These are phyloP conservation scores for Chalcis sispes DNA, from an alignment of 2,888 invertebrate genomes.

Conservation along the genomic window DNA sequence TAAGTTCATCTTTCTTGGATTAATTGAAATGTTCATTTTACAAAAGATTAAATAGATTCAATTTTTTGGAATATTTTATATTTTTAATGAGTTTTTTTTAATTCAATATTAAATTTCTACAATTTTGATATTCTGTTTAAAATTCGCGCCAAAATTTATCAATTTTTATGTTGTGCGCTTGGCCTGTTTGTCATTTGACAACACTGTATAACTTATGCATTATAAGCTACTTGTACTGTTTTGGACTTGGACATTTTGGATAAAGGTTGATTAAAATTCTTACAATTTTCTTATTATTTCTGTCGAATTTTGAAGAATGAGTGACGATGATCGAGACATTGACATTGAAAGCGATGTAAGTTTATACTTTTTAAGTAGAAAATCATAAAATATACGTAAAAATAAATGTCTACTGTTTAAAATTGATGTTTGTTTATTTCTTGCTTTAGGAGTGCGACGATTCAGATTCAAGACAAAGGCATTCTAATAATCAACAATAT, in stretches of 20 bases:
- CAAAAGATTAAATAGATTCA: too few species aligned
- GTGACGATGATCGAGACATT: slow-evolving; percentile 96
- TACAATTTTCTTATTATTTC: slow-evolving; percentile 31
- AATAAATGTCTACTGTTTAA: neutral
- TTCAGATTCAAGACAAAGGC: slow-evolving; percentile 84
- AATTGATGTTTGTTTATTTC: slow-evolving; percentile 49
- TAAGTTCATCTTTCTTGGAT: too few species aligned
- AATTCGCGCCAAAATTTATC: slow-evolving; percentile 31
- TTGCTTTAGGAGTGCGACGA: slow-evolving; percentile 86
- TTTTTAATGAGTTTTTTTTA: too few species aligned
- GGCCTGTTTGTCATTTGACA: slow-evolving; percentile 23
- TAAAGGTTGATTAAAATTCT: slow-evolving; percentile 24
- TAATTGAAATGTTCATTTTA: too few species aligned
- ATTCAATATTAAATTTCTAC: too few species aligned
- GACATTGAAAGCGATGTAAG: slow-evolving; percentile 97
- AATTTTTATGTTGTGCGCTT: slow-evolving; percentile 12
- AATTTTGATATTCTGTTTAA: too few species aligned
- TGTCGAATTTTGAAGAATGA: slow-evolving; percentile 79
- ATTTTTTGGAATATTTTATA: too few species aligned
- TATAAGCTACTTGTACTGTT: slow-evolving; percentile 48
- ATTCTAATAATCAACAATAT: slow-evolving; percentile 83
- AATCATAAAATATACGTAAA: neutral
- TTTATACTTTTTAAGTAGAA: slow-evolving; percentile 66
- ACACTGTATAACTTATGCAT: slow-evolving; percentile 42
- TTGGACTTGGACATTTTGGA: slow-evolving; percentile 54